Percentiles rank a stretch among this genome's conserved stretches.
phyloP scores from a whole-genome alignment of 2,797 vertebrate species.

The Fundulus diaphanus region DNA sequence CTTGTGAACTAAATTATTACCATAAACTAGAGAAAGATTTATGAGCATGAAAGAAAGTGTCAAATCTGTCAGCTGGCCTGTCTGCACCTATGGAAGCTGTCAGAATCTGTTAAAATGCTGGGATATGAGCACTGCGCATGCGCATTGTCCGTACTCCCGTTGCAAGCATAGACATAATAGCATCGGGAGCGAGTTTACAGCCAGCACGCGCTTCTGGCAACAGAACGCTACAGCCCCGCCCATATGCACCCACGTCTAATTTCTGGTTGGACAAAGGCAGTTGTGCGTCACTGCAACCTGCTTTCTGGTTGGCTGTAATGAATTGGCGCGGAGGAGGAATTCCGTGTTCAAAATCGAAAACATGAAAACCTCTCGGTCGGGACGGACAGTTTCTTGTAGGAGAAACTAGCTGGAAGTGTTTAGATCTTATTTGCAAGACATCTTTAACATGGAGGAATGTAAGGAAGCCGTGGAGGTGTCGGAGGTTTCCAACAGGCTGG shows the following conservation, averaged over 20 bases:
- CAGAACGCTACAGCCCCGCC: slow-evolving; percentile 6
- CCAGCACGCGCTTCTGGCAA: too few species aligned
- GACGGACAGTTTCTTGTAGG: background rate
- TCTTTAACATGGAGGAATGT: background rate
- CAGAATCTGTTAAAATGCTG: too few species aligned
- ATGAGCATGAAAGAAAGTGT: too few species aligned
- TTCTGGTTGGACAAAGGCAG: slow-evolving; percentile 1
- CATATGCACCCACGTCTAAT: accelerated
- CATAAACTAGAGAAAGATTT: too few species aligned
- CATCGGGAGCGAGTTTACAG: too few species aligned
- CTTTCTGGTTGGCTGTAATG: slow-evolving; percentile 32
- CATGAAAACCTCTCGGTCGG: background rate
- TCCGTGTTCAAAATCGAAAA: background rate
- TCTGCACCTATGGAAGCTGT: too few species aligned
- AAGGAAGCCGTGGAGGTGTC: background rate
- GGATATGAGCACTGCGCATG: too few species aligned
- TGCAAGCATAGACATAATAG: too few species aligned
- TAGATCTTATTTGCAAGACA: background rate
- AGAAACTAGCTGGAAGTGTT: background rate
- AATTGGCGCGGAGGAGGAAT: slow-evolving; percentile 39
- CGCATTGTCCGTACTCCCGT: too few species aligned
- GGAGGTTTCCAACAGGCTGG: slow-evolving; percentile 46
- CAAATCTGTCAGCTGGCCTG: too few species aligned
- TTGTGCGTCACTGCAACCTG: background rate
- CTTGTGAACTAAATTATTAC: too few species aligned